Evolutionary conservation across 2,888 invertebrate genomes (phyloP).

Genomic region (Leptopilina drosophilae): DNA sequence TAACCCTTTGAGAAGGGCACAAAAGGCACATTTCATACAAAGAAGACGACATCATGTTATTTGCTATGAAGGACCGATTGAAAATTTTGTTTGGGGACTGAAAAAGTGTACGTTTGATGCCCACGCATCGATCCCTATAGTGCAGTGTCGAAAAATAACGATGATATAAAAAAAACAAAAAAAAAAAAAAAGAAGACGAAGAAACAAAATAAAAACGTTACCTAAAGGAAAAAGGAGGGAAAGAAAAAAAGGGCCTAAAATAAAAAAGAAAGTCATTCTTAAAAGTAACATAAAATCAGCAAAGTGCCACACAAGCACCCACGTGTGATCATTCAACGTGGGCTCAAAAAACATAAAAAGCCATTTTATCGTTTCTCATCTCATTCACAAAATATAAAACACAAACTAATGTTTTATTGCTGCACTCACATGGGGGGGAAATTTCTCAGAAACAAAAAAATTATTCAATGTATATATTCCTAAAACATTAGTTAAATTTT

Average conservation of each 20-base stretch:
- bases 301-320: slow-evolving; percentile 73
- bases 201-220: slow-evolving; percentile 45
- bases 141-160: slow-evolving; percentile 72
- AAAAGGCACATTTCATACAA: slow-evolving; percentile 46
- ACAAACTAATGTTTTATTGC: not conserved
- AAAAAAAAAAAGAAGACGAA: slow-evolving; percentile 63
- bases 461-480: too few species aligned
- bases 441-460: slow-evolving; percentile 37
- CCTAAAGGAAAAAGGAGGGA: slow-evolving; percentile 52
- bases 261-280: slow-evolving; percentile 63
- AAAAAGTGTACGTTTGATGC: slow-evolving; percentile 61
- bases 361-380: slow-evolving; percentile 55
- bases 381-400: slow-evolving; percentile 52
- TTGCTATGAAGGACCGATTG: slow-evolving; percentile 51
- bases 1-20: slow-evolving; percentile 38
- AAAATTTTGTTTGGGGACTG: slow-evolving; percentile 65
- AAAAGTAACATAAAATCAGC: slow-evolving; percentile 72
- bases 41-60: slow-evolving; percentile 51
- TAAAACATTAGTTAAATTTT: too few species aligned
- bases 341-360: slow-evolving; percentile 64
- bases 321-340: slow-evolving; percentile 69
- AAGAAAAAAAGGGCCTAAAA: slow-evolving; percentile 53
- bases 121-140: slow-evolving; percentile 74
- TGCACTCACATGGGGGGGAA: not conserved
- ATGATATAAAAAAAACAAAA: slow-evolving; percentile 58